Evolutionary conservation across 2,113 vertebrate genomes (phyloP), one percentile per base, ranked within the genome.

Genomic region (Syrmaticus mikado): DNA sequence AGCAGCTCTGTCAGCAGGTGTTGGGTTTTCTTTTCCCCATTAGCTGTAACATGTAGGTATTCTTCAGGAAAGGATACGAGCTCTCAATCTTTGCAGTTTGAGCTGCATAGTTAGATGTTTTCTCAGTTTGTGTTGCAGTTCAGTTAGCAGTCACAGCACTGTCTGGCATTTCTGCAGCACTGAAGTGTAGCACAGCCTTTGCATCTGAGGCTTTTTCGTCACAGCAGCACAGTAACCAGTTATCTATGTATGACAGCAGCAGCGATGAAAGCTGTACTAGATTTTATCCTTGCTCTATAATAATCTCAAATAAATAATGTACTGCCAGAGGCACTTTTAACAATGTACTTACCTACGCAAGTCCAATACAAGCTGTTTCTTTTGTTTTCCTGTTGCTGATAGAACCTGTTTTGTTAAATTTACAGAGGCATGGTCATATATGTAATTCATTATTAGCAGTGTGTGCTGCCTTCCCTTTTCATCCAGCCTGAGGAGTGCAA

Each of bases 21-120:
- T 75, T 90, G 48, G 48, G 64, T 36, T 71, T 84, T 89, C 64
- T 70, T 2, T 5, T 45, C 76, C 70, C 65, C 28, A 41, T 18
- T 90, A 85, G 45, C 68, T 87, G 83, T 91, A 95, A 91, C 81
- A 64, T 15, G 6, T 74, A 53, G 68, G 3, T 48, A 80, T 78
- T 65, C 78, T 90, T 89, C 78, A 84, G 70, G 82, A 94, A 93
- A 94, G 76, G 85, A 96, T 92, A 95, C 96, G 85, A 67, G 22
- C 55, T 77, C 45, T 68, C 65, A 89, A 28, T 95, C 46, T 82
- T 66, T 61, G 78, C 55, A 72, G 57, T 78, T 78, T 70, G 53
- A 87, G 25, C 82, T 92, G 81, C 58, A 38, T 58, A 32, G 50
- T 80, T 92, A 41, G 18, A 25, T 90, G 80, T 13, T 93, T 76